Evolutionary conservation across 2,797 vertebrate species (phyloP).

Genomic region (Esox lucius): DNA sequence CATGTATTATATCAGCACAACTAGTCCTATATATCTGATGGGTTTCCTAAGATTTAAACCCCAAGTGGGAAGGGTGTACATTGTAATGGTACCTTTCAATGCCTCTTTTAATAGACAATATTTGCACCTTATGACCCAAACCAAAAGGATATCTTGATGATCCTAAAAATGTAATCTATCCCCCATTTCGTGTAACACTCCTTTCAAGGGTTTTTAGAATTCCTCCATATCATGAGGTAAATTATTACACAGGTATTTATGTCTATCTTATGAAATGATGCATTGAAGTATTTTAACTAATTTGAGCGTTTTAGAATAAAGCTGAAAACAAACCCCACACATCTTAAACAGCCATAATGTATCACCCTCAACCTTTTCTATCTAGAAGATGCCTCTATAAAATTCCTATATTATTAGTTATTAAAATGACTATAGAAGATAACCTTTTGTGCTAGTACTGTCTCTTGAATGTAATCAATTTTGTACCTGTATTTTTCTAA

Average conservation of each 20-base stretch:
- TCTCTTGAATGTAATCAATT: constrained; percentile 87
- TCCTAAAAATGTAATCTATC: constrained; percentile 64
- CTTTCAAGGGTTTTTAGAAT: constrained; percentile 13
- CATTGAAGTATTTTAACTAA: constrained; percentile 37
- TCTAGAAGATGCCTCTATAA: constrained; percentile 78
- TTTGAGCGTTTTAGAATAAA: constrained; percentile 56
- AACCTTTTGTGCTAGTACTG: constrained; percentile 84
- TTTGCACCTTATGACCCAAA: constrained; percentile 82
- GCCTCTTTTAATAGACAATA: constrained; percentile 75
- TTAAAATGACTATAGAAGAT: constrained; percentile 72
- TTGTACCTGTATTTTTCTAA: constrained; percentile 89
- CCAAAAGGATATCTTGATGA: constrained; percentile 70
- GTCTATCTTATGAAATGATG: constrained; percentile 24
- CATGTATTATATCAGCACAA: constrained; percentile 88
- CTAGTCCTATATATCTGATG: constrained; percentile 76
- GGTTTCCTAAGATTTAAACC: constrained; percentile 55
- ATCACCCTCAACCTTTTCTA: constrained; percentile 72
- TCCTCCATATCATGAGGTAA: constrained; percentile 21
- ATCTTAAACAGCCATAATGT: constrained; percentile 67
- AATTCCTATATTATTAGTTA: constrained; percentile 81
- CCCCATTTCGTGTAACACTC: constrained; percentile 26
- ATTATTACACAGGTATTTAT: constrained; percentile 27
- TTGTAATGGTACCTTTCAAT: constrained; percentile 68
- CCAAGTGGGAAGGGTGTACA: constrained; percentile 67
- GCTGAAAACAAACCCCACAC: constrained; percentile 60